These are phyloP conservation scores for Sphenopsis melanotis DNA, from an alignment of 2,797 vertebrate genomes.

Conservation along the genomic window DNA sequence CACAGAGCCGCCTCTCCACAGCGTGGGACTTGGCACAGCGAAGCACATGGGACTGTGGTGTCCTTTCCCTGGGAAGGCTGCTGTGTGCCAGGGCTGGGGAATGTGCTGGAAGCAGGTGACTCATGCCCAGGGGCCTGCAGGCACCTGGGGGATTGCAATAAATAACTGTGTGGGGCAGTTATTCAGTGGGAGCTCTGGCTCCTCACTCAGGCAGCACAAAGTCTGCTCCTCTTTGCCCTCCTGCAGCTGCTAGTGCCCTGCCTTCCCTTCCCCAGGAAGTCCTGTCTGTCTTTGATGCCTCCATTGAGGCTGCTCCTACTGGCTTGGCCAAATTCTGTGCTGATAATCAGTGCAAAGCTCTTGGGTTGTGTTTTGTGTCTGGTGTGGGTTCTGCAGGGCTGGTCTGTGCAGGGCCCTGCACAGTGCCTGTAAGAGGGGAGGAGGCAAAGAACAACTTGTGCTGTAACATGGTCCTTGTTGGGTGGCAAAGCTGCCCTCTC, in stretches of 20 bases:
- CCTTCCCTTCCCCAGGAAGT: neutral
- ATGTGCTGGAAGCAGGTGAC: conserved; percentile 47
- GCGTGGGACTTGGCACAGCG: conserved; percentile 28
- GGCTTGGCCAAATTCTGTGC: neutral
- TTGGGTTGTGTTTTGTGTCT: neutral
- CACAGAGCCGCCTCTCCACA: neutral
- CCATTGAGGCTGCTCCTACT: neutral
- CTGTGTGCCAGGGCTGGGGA: neutral
- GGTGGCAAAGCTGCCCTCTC: neutral
- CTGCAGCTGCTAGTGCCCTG: neutral
- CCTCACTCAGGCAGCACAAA: neutral
- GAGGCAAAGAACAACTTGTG: neutral
- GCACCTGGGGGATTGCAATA: conserved; percentile 8
- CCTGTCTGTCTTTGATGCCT: neutral
- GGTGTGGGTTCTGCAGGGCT: neutral
- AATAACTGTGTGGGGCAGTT: neutral
- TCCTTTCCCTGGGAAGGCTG: conserved; percentile 22
- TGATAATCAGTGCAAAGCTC: neutral
- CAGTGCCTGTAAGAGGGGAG: neutral
- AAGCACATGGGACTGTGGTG: neutral
- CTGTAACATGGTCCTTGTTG: neutral
- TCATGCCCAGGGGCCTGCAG: neutral
- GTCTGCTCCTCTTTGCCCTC: neutral
- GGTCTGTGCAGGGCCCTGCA: neutral
- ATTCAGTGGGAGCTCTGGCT: neutral